Evolutionary conservation across 1,140 invertebrate species (phyloP).

Genomic region (Cydia amplana): DNA sequence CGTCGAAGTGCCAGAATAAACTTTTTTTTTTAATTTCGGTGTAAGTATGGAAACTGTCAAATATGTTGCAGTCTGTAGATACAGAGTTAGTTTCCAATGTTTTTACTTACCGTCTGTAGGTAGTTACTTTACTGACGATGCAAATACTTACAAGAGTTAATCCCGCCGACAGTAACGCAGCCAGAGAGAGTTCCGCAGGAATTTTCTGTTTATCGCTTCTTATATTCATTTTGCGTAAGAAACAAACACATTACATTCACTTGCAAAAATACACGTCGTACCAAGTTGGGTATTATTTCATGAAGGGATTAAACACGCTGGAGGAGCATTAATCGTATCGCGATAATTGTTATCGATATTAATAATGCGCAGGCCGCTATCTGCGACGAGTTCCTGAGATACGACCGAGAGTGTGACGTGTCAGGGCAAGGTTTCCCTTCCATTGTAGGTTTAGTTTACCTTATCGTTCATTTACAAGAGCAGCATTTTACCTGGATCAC

Average conservation of each 20-base stretch:
- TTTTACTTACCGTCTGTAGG: background rate
- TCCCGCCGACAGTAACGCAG: constrained; percentile 44
- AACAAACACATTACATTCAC: constrained; percentile 40
- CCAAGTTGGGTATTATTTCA: constrained; percentile 40
- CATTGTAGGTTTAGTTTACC: background rate
- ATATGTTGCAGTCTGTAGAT: no score
- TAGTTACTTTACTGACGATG: background rate
- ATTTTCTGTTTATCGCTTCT: constrained; percentile 35
- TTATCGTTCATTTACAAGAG: background rate
- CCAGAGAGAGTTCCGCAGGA: constrained; percentile 41
- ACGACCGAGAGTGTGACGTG: constrained; percentile 13
- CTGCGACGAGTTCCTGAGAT: constrained; percentile 35
- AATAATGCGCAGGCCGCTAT: constrained; percentile 45
- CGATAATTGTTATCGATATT: constrained; percentile 70
- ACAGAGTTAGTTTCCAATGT: background rate
- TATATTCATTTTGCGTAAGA: constrained; percentile 37
- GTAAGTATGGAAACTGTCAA: no score
- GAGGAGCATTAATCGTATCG: constrained; percentile 53
- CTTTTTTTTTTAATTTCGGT: no score
- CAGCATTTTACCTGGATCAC: background rate
- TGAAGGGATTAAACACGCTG: constrained; percentile 50
- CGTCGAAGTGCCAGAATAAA: no score
- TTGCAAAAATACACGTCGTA: constrained; percentile 50
- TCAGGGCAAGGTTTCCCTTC: background rate
- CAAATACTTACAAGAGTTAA: constrained; percentile 56